Evolutionary conservation across 2,888 invertebrate species (phyloP).

Genomic region (Neria commutata): DNA sequence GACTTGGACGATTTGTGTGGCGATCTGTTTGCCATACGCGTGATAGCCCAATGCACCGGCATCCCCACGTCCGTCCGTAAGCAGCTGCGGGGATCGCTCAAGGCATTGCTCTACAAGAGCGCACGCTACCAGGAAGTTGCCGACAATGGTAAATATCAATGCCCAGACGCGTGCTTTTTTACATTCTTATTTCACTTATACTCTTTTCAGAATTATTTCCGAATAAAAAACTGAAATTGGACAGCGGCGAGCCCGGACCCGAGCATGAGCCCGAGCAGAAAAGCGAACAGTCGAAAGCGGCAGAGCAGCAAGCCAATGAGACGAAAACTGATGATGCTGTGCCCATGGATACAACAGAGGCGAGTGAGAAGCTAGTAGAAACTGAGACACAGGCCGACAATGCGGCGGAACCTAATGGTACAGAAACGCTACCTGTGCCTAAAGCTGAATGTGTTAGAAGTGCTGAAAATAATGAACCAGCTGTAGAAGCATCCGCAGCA

Average conservation of each 20-base stretch:
- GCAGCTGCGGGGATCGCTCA: slow-evolving; percentile 57
- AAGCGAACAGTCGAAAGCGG: slow-evolving; percentile 25
- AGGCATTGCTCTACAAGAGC: slow-evolving; percentile 55
- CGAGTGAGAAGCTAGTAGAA: not conserved
- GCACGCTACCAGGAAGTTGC: slow-evolving; percentile 52
- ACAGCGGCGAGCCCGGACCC: too few species aligned
- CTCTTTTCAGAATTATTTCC: slow-evolving; percentile 44
- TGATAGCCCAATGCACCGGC: slow-evolving; percentile 60
- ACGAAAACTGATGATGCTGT: slow-evolving; percentile 15
- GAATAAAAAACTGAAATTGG: slow-evolving; percentile 45
- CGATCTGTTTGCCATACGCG: slow-evolving; percentile 61
- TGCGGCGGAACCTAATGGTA: too few species aligned
- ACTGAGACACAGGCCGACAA: not conserved
- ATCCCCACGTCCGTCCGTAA: slow-evolving; percentile 60
- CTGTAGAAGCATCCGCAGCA: not conserved
- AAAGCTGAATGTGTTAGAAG: too few species aligned
- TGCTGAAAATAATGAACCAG: not conserved
- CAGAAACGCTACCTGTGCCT: too few species aligned
- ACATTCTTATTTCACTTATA: not conserved
- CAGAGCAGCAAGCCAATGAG: slow-evolving; percentile 20
- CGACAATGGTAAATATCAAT: slow-evolving; percentile 52
- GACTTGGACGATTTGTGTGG: slow-evolving; percentile 61
- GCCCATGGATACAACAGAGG: not conserved
- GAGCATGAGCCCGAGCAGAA: slow-evolving; percentile 34
- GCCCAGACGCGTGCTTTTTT: slow-evolving; percentile 2